Evolutionary conservation across 2,797 vertebrate genomes (phyloP).

Genomic region (Threskiornis aethiopicus): DNA sequence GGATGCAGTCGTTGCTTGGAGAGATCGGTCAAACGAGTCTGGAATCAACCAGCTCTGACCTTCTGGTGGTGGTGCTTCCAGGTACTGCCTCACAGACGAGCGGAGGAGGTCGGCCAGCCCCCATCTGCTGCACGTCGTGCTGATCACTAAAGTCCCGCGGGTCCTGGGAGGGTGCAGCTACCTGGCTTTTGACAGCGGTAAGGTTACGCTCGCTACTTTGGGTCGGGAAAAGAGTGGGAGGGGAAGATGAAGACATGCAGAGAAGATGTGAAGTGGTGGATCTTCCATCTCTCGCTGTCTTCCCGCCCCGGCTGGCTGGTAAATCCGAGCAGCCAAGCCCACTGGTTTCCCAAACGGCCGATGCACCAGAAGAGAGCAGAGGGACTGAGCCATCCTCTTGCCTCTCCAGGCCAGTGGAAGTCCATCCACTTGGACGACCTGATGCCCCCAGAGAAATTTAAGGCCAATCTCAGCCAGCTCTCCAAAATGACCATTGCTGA

Average conservation of each 20-base stretch:
- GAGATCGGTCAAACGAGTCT: no score
- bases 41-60: not conserved
- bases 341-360: no score
- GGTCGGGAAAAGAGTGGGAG: not conserved
- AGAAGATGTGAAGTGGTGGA: not conserved
- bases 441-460: not conserved
- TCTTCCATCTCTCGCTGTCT: not conserved
- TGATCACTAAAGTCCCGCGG: not conserved
- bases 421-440: not conserved
- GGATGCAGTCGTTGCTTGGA: not conserved
- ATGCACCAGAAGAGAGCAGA: not conserved
- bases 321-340: not conserved
- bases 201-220: not conserved
- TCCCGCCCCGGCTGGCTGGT: not conserved
- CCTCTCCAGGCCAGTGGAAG: not conserved
- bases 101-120: not conserved
- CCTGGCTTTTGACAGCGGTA: not conserved
- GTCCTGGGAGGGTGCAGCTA: not conserved
- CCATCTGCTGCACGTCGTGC: not conserved
- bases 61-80: not conserved
- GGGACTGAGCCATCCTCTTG: not conserved
- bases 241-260: not conserved
- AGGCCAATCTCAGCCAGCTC: not conserved
- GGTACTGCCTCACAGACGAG: not conserved
- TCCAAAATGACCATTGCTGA: not conserved